Evolutionary conservation across 2,888 invertebrate species (phyloP).

Genomic region (Leucophora obtusa): DNA sequence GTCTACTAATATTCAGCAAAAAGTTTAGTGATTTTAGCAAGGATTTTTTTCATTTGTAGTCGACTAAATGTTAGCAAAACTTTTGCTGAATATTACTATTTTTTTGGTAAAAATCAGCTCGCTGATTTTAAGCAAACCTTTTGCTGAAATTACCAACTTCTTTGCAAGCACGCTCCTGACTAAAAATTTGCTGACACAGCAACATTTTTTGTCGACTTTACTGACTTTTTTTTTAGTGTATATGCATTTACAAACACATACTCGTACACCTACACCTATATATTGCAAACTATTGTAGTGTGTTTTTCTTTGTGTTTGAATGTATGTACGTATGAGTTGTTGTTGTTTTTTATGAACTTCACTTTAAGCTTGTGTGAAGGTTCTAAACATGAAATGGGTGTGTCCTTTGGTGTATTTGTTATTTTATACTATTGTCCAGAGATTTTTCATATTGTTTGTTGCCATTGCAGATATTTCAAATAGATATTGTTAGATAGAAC

Average conservation of each 20-base stretch:
- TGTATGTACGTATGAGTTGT: conserved; percentile 4
- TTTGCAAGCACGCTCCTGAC: too few species aligned
- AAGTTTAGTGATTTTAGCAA: too few species aligned
- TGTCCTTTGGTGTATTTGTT: conserved; percentile 47
- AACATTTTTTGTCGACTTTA: too few species aligned
- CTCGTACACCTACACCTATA: conserved; percentile 17
- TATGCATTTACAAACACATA: background rate
- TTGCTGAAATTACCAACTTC: too few species aligned
- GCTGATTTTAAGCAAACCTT: too few species aligned
- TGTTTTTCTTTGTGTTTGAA: conserved; percentile 19
- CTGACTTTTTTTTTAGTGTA: too few species aligned
- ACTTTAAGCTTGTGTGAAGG: conserved; percentile 8
- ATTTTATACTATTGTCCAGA: conserved; percentile 58
- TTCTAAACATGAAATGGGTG: conserved; percentile 61
- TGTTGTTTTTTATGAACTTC: conserved; percentile 2
- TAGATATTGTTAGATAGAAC: background rate
- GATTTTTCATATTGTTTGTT: conserved; percentile 43
- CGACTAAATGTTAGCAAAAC: too few species aligned
- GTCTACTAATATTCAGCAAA: too few species aligned
- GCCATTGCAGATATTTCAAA: background rate
- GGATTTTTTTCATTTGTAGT: too few species aligned
- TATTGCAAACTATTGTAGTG: conserved; percentile 15
- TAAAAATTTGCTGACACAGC: too few species aligned
- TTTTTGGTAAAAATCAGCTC: too few species aligned
- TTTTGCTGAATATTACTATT: too few species aligned